phyloP scores from a whole-genome alignment of 2,113 vertebrate genomes.

The Coptodon bakossiorum region DNA sequence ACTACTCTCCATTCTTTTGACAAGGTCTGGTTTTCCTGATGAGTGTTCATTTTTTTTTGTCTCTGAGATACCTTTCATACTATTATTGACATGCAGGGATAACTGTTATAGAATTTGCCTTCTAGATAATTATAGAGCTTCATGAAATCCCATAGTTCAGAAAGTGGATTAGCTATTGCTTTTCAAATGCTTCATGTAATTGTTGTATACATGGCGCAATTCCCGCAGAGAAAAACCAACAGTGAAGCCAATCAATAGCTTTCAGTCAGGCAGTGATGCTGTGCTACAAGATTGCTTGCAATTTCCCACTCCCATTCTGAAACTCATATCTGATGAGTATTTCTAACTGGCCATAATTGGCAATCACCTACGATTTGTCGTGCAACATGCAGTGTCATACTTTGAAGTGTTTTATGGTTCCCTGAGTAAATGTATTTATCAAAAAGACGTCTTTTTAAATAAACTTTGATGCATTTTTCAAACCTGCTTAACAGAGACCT shows the following conservation, averaged over 20 bases:
- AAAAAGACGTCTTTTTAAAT: neutral
- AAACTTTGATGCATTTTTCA: neutral
- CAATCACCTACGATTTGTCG: neutral
- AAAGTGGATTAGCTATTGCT: neutral
- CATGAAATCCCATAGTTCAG: neutral
- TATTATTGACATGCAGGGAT: neutral
- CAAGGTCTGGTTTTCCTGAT: neutral
- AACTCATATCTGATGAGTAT: neutral
- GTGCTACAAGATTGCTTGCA: constrained; percentile 4
- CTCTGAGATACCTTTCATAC: neutral
- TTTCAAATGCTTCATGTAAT: neutral
- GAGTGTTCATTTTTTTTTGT: neutral
- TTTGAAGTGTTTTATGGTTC: neutral
- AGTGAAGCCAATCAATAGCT: constrained; percentile 20
- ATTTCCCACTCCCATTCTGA: neutral
- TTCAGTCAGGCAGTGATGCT: constrained; percentile 20
- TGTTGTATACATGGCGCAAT: neutral
- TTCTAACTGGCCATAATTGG: neutral
- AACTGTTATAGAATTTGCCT: neutral
- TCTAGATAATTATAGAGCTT: neutral
- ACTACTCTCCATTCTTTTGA: neutral
- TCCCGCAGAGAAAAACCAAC: neutral
- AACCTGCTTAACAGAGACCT: neutral
- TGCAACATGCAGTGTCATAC: neutral
- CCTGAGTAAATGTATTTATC: neutral